Evolutionary conservation across 2,888 invertebrate species (phyloP).

Genomic region (Nymphalis urticae): DNA sequence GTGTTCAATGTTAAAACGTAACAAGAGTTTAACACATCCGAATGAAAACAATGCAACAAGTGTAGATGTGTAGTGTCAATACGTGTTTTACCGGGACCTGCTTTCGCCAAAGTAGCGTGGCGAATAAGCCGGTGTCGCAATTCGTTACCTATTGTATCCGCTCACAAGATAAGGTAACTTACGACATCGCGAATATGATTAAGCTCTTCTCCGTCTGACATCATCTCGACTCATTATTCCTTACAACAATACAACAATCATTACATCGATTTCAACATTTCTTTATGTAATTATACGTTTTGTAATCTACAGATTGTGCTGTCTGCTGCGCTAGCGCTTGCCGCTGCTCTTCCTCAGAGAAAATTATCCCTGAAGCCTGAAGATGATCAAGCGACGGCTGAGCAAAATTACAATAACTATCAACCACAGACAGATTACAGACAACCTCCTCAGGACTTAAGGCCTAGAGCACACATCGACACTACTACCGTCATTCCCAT

Average conservation of each 20-base stretch:
- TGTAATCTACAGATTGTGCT: constrained; percentile 63
- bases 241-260: constrained; percentile 22
- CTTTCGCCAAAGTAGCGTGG: constrained; percentile 78
- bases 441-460: constrained; percentile 64
- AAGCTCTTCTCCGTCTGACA: constrained; percentile 69
- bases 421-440: constrained; percentile 61
- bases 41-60: constrained; percentile 65
- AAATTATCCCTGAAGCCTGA: constrained; percentile 64
- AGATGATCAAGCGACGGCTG: constrained; percentile 65
- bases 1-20: constrained; percentile 28
- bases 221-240: constrained; percentile 52
- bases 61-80: constrained; percentile 58
- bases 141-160: constrained; percentile 74
- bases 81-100: constrained; percentile 61
- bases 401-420: constrained; percentile 69
- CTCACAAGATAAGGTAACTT: constrained; percentile 67
- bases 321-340: constrained; percentile 63
- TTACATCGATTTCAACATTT: constrained; percentile 13
- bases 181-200: constrained; percentile 76
- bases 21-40: constrained; percentile 50
- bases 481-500: constrained; percentile 91
- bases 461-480: constrained; percentile 71
- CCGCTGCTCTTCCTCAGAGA: constrained; percentile 73
- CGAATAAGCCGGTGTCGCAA: constrained; percentile 72
- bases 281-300: background rate